Percentiles rank a stretch among this genome's conserved stretches.
phyloP scores from a whole-genome alignment of 2,888 invertebrate genomes.

The Unio delphinus region DNA sequence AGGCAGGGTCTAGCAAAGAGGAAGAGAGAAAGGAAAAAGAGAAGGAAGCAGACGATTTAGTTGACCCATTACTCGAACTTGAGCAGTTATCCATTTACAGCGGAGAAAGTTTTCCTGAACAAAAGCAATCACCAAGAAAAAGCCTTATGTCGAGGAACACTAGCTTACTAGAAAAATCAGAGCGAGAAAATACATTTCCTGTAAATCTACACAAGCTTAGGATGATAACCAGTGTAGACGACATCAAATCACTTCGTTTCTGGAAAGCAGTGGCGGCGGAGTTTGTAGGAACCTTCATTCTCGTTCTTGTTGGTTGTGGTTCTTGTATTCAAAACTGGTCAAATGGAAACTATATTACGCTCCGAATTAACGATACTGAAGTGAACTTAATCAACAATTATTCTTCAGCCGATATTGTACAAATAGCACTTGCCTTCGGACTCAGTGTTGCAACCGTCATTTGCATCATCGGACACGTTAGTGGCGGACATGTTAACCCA shows the following conservation, averaged over 20 bases:
- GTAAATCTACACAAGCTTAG: conserved; percentile 8
- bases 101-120: too few species aligned
- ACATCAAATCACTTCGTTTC: conserved; percentile 70
- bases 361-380: too few species aligned
- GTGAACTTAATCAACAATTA: too few species aligned
- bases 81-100: too few species aligned
- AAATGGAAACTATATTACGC: neutral
- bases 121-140: too few species aligned
- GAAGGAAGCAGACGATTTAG: neutral
- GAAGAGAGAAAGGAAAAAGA: neutral
- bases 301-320: conserved; percentile 89
- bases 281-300: conserved; percentile 87
- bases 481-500: conserved; percentile 77
- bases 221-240: conserved; percentile 45
- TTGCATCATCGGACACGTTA: conserved; percentile 87
- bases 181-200: too few species aligned
- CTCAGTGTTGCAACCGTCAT: conserved; percentile 87
- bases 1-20: neutral
- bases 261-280: conserved; percentile 90
- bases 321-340: conserved; percentile 71
- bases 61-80: neutral
- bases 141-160: too few species aligned
- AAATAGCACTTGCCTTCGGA: conserved; percentile 92
- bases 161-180: too few species aligned
- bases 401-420: conserved; percentile 67